These are phyloP conservation scores for Fukomys damarensis DNA, from an alignment of 2,113 vertebrate genomes.

Conservation along the genomic window DNA sequence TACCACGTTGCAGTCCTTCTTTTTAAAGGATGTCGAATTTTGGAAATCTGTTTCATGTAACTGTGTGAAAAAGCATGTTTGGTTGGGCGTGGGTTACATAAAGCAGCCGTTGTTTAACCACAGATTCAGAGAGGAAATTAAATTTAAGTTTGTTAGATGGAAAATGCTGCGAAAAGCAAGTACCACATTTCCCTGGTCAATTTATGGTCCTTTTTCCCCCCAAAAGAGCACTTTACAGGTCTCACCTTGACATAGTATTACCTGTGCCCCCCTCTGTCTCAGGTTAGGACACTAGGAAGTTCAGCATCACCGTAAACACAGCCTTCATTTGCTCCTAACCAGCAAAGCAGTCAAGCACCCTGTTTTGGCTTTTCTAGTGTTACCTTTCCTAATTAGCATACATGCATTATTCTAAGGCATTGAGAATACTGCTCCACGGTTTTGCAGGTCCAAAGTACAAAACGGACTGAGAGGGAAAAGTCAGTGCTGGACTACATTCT, in stretches of 20 bases:
- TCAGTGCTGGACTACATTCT: background rate
- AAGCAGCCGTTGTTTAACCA: background rate
- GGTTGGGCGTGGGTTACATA: background rate
- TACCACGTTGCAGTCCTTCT: rapidly evolving
- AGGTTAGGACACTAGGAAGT: background rate
- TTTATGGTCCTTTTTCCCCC: background rate
- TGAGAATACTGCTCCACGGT: background rate
- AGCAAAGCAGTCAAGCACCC: background rate
- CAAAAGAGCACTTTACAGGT: background rate
- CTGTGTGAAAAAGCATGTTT: background rate
- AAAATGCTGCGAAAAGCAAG: rapidly evolving
- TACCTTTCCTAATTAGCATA: background rate
- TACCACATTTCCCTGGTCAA: background rate
- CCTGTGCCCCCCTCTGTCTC: background rate
- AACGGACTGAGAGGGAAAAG: background rate
- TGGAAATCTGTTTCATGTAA: background rate
- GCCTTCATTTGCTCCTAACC: background rate
- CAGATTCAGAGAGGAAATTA: background rate
- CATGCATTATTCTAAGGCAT: background rate
- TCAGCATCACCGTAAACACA: background rate
- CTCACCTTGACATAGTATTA: background rate
- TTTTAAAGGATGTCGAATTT: background rate
- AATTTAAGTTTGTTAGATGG: background rate
- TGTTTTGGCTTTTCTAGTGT: background rate
- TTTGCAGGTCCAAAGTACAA: background rate